Evolutionary conservation across 2,888 invertebrate species (phyloP), one percentile per base, ranked within the genome.

Genomic region (Corbicula japonica): DNA sequence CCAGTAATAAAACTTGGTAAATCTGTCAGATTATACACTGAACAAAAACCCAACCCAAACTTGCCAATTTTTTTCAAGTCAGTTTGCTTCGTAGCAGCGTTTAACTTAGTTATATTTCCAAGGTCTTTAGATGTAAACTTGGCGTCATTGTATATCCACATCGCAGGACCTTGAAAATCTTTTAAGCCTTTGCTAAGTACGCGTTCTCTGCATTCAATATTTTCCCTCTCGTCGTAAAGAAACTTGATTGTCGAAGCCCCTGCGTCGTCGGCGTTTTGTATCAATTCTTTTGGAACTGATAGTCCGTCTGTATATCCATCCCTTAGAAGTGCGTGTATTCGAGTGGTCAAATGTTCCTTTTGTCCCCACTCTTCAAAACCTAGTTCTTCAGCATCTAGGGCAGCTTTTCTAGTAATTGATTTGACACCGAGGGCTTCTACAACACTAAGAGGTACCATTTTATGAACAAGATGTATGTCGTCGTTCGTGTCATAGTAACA

Each of bases 1-100:
- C 91, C 81, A 62, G 91, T 91, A 18, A 93, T 78, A 72, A 92
- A 91, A 61, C 91, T 91, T 18, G 92, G 92, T 15, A 91, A 88
- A 84, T 92, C 92, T 5, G 92, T 92, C 15, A 92, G 44, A 61
- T 92, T 92, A 76, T 92, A 92, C 21, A 92, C 91, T 18, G 91
- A 86, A 68, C 91, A 91, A 84, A 92, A 92, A 0, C 92, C 92
- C 8, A 92, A 83, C 21, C 92, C 92, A 86, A 92, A 92, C 65
- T 89, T 85, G 21, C 92, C 92, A 58, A 92, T 88, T 80, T 91
- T 92, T 2, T 88, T 87, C n/a, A 83, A 81, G 32, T 90, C 82
- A 6, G 76, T 69, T 72, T 85, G 86, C 70, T 92, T 92, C 8
- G 91, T 91, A 4, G 89, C 91, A 18, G 90, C 91, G 69, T 90